Percentiles rank a stretch among this genome's conserved stretches.
phyloP scores from a whole-genome alignment of 2,888 invertebrate species.

The Tenthredo notha region DNA sequence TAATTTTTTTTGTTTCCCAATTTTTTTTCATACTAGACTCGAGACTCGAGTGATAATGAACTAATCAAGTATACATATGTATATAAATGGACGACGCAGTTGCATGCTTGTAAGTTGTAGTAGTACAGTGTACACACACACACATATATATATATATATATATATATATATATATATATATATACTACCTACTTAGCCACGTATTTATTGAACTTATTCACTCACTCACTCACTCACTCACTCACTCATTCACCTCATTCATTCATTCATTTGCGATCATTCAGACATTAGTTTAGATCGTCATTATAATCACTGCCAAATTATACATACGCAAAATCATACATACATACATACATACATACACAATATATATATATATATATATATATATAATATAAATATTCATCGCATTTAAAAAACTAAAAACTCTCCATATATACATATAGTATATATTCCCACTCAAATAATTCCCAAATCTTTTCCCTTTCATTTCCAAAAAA shows the following conservation, averaged over 20 bases:
- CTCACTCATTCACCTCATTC: not conserved
- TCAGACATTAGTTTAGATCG: not conserved
- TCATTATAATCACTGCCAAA: not conserved
- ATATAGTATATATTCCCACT: no score
- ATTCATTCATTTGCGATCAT: not conserved
- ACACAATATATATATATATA: not conserved
- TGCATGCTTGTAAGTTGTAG: slow-evolving; percentile 37
- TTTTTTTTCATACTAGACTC: slow-evolving; percentile 41
- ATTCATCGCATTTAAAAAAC: not conserved
- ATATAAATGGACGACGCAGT: not conserved
- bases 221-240: not conserved
- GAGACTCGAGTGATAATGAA: slow-evolving; percentile 44
- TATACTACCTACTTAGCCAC: not conserved
- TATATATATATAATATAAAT: slow-evolving; percentile 2
- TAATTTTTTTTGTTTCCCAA: slow-evolving; percentile 8
- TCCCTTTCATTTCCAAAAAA: no score
- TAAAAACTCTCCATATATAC: not conserved
- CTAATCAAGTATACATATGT: not conserved
- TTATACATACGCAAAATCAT: not conserved
- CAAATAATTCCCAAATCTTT: no score
- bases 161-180: slow-evolving; percentile 5
- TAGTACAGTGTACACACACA: not conserved
- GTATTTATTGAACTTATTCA: slow-evolving; percentile 1
- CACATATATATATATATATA: not conserved
- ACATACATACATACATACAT: not conserved